Evolutionary conservation across 2,797 vertebrate genomes (phyloP).

Genomic region (Falco berigora): DNA sequence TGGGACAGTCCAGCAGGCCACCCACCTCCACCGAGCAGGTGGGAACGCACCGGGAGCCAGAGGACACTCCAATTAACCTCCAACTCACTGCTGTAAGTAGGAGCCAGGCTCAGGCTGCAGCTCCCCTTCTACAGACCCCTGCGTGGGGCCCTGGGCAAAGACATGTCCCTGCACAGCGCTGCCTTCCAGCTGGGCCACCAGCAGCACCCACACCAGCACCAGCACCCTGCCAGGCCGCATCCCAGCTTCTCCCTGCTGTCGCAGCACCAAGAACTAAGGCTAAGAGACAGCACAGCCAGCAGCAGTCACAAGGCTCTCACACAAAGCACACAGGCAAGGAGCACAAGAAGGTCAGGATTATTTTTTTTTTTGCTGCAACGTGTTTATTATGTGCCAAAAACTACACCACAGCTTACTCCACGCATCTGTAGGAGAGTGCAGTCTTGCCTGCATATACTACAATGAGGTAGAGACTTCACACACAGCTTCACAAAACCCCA

Average conservation of each 20-base stretch:
- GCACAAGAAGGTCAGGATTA: background rate
- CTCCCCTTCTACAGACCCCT: too few relatives aligned
- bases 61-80: rapidly evolving
- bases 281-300: too few relatives aligned
- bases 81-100: background rate
- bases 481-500: conserved; percentile 85
- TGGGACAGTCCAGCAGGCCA: too few relatives aligned
- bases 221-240: too few relatives aligned
- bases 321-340: background rate
- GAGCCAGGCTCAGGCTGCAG: too few relatives aligned
- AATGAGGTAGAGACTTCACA: conserved; percentile 99
- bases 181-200: background rate
- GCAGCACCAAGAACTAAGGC: background rate
- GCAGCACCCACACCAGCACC: background rate
- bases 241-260: too few relatives aligned
- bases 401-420: conserved; percentile 91
- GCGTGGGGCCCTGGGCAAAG: too few relatives aligned
- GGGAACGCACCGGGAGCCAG: too few relatives aligned
- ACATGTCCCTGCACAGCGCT: too few relatives aligned
- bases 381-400: conserved; percentile 99
- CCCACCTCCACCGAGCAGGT: rapidly evolving
- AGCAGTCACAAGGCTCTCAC: too few relatives aligned
- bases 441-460: conserved; percentile 96
- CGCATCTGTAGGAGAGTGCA: conserved; percentile 89
- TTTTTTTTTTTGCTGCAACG: conserved; percentile 94